These are phyloP conservation scores for Trichomycterus rosablanca DNA, from an alignment of 2,113 vertebrate species.

Conservation along the genomic window DNA sequence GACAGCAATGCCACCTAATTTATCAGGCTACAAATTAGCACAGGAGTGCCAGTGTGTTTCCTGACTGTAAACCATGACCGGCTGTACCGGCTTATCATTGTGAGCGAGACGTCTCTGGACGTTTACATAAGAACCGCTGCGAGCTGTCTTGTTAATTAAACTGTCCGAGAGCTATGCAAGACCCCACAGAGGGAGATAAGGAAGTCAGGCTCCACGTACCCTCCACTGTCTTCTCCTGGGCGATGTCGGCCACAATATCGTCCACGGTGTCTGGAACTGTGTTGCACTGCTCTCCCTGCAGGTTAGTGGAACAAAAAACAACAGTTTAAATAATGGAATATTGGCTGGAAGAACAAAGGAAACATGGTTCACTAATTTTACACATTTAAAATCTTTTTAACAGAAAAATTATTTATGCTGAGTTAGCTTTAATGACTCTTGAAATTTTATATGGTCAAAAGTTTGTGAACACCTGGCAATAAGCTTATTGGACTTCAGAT, in stretches of 20 bases:
- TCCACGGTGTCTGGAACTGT: constrained; percentile 89
- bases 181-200: constrained; percentile 29
- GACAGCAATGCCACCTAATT: constrained; percentile 10
- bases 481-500: no score
- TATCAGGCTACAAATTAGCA: constrained; percentile 27
- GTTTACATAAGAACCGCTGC: constrained; percentile 29
- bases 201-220: constrained; percentile 59
- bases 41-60: constrained; percentile 3
- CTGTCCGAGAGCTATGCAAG: constrained; percentile 23
- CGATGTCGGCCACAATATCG: constrained; percentile 90
- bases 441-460: no score
- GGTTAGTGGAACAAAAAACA: constrained; percentile 47
- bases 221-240: constrained; percentile 86
- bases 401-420: no score
- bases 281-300: constrained; percentile 93
- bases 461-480: no score
- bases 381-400: no score
- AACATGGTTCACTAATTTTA: no score
- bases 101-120: constrained; percentile 25
- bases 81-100: constrained; percentile 20
- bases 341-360: no score
- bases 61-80: constrained; percentile 16
- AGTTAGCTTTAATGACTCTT: no score
- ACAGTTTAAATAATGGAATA: no score
- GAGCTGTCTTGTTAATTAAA: constrained; percentile 41